phyloP scores from a whole-genome alignment of 2,797 vertebrate species.

The Peromyscus eremicus region DNA sequence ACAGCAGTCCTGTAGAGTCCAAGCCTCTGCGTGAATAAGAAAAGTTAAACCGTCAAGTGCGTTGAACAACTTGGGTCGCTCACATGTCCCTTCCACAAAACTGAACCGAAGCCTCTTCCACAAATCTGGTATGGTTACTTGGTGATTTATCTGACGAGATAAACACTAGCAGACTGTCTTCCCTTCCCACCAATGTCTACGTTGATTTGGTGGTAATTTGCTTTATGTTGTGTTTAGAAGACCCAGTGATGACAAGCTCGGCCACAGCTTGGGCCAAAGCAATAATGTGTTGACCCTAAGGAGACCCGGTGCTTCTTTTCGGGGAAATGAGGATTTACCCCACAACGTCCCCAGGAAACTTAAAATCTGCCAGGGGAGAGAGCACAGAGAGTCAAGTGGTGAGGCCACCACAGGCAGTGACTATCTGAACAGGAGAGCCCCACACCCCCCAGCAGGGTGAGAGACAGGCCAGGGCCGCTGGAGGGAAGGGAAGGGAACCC shows the following conservation, averaged over 20 bases:
- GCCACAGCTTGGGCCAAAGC: slow-evolving; percentile 48
- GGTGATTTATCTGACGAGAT: slow-evolving; percentile 46
- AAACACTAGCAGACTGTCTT: neutral
- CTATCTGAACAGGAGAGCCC: neutral
- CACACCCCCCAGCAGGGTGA: neutral
- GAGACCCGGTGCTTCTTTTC: neutral
- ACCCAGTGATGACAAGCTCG: neutral
- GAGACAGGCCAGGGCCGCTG: neutral
- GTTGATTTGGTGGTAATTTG: slow-evolving; percentile 42
- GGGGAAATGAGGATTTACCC: slow-evolving; percentile 18
- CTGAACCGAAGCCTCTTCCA: neutral
- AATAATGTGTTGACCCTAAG: slow-evolving; percentile 10
- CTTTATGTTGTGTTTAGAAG: slow-evolving; percentile 52
- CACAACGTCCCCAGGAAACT: slow-evolving; percentile 3
- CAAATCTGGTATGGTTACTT: neutral
- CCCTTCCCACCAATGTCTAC: neutral
- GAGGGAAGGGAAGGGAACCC: neutral
- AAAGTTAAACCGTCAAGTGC: neutral
- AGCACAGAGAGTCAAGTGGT: neutral
- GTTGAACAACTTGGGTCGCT: neutral
- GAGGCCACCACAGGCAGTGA: neutral
- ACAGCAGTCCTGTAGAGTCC: neutral
- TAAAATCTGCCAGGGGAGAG: neutral
- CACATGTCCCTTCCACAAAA: neutral
- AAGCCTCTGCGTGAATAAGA: neutral